Conservation (phyloP, 2,888 invertebrate genomes). For the Scelioninae gen. 1 region DNA sequence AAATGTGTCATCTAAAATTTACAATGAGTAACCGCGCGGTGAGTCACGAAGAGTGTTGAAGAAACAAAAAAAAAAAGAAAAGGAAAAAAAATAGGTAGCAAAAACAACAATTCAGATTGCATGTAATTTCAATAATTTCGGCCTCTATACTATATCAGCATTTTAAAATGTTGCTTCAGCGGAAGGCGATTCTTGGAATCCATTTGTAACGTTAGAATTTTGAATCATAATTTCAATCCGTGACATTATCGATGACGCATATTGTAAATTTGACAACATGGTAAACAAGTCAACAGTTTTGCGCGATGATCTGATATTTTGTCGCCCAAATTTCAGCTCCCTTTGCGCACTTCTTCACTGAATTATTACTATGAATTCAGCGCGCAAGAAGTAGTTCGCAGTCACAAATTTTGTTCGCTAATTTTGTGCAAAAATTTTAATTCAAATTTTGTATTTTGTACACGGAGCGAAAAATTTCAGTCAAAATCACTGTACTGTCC, state of each 20-base stretch:
- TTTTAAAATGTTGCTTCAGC: slow-evolving; percentile 23
- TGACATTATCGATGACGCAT: slow-evolving; percentile 41
- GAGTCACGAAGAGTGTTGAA: slow-evolving; percentile 17
- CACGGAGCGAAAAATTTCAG: too few species aligned
- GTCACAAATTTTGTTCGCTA: too few species aligned
- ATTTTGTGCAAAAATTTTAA: too few species aligned
- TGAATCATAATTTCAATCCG: slow-evolving; percentile 25
- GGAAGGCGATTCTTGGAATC: slow-evolving; percentile 29
- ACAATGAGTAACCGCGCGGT: slow-evolving; percentile 33
- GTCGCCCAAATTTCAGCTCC: too few species aligned
- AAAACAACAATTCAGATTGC: slow-evolving; percentile 45
- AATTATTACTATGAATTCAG: too few species aligned
- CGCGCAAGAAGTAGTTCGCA: too few species aligned
- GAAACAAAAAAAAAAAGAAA: too few species aligned
- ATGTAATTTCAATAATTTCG: slow-evolving; percentile 49
- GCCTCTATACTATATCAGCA: slow-evolving; percentile 31
- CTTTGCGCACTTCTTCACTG: too few species aligned
- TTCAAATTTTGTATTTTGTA: too few species aligned
- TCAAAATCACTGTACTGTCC: too few species aligned
- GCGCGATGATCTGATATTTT: too few species aligned
- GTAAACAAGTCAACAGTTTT: slow-evolving; percentile 28
- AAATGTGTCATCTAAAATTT: slow-evolving; percentile 49
- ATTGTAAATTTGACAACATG: slow-evolving; percentile 28
- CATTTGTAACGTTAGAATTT: slow-evolving; percentile 49
- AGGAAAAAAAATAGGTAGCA: slow-evolving; percentile 42